Evolutionary conservation across 1,140 invertebrate species (phyloP), one percentile per base, ranked within the genome.

Genomic region (Brachionus asplanchnoidis): DNA sequence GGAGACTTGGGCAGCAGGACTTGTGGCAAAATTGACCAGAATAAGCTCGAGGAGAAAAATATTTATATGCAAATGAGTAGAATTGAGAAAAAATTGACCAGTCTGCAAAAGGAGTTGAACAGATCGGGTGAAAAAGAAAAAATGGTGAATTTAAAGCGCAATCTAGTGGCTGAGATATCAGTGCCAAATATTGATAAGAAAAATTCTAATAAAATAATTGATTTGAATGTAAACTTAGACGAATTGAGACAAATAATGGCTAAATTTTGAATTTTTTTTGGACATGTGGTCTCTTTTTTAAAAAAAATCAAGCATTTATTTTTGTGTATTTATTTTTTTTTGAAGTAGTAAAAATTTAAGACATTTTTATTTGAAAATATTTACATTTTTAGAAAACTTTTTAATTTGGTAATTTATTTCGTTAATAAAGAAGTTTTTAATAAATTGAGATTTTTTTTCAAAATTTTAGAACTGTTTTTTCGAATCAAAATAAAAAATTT

Each of bases 381-480:
- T 73, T 40, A 73, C 36, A 70, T 73, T 73, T 73, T 73, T 73
- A 36, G 32, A 42, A 14, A 12, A 73, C 17, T 73, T 40, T 73
- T 73, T 42, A 73, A n/a, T 40, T n/a, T 73, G 28, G 42, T 73
- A 73, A 73, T 73, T 73, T 73, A 73, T 73, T 73, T 73, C 32
- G n/a, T 17, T 40, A 73, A 73, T 73, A 73, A 73, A 73, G 68
- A 73, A 73, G 68, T 73, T 73, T 73, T 44, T 42, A 42, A 44
- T 23, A 73, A 46, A 73, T 36, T 36, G 32, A 36, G 6, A 0
- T 3, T 36, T 36, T 32, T 5, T 36, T 6, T 36, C 32, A 36
- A 36, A 36, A 7, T 36, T 36, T 36, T 6, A 36, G 32, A 36
- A 36, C 32, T 36, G 0, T 36, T 36, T 36, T 36, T 36, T 3